These are phyloP conservation scores for Leptarthrus brevirostris DNA, from an alignment of 2,888 invertebrate genomes.

Conservation along the genomic window DNA sequence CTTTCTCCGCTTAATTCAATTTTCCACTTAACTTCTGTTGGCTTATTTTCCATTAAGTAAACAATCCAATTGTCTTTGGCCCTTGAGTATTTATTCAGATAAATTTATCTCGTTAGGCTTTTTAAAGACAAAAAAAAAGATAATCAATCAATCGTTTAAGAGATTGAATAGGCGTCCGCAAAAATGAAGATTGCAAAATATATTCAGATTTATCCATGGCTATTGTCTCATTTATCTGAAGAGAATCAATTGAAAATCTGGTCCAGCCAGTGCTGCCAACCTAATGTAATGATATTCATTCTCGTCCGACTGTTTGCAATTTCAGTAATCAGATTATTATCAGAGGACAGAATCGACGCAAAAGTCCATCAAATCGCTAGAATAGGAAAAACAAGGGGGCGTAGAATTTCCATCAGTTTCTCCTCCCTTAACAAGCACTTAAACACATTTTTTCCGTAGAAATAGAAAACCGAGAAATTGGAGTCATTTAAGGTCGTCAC, in stretches of 20 bases:
- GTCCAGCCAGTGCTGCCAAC: not conserved
- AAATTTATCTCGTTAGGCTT: not conserved
- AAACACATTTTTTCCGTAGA: too few relatives aligned
- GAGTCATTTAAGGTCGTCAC: too few relatives aligned
- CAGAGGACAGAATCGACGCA: not conserved
- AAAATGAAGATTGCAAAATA: too few relatives aligned
- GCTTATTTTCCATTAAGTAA: conserved; percentile 1
- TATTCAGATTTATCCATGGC: too few relatives aligned
- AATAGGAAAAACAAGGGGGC: not conserved
- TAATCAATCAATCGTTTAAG: not conserved
- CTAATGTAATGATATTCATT: not conserved
- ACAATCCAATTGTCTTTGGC: conserved; percentile 6
- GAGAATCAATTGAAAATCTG: not conserved
- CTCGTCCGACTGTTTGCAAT: not conserved
- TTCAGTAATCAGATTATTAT: not conserved
- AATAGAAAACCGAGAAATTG: too few relatives aligned
- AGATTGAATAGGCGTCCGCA: not conserved
- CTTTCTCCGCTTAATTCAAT: not conserved
- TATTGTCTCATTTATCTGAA: too few relatives aligned
- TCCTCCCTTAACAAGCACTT: not conserved
- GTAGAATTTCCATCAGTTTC: not conserved
- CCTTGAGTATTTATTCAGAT: not conserved
- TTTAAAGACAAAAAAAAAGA: too few relatives aligned
- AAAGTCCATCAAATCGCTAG: not conserved
- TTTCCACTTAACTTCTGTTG: not conserved